Conservation (phyloP, 1,140 invertebrate species). For the Mylabris phalerata region DNA sequence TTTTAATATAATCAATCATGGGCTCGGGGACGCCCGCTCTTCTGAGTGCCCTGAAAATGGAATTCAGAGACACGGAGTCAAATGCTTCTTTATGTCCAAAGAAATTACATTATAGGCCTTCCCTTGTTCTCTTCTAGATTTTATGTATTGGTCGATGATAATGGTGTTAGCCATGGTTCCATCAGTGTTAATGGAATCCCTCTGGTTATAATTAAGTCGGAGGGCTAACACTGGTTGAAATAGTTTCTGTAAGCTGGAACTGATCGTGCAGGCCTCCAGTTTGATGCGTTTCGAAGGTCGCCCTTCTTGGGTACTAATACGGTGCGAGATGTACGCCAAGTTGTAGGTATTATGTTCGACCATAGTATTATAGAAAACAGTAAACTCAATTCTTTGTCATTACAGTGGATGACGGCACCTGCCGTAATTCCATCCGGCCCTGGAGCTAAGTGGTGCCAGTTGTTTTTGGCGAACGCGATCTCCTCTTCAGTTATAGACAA, state of each 20-base stretch:
- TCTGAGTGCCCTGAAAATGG: too few species aligned
- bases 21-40: too few species aligned
- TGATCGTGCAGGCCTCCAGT: background rate
- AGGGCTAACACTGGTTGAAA: background rate
- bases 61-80: too few species aligned
- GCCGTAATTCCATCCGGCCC: slow-evolving; percentile 8
- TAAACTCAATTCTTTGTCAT: too few species aligned
- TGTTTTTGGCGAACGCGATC: background rate
- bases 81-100: too few species aligned
- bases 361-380: too few species aligned
- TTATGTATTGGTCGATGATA: too few species aligned
- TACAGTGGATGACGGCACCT: too few species aligned
- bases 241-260: slow-evolving; percentile 3
- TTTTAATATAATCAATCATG: too few species aligned
- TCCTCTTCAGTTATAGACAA: background rate
- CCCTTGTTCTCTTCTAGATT: too few species aligned
- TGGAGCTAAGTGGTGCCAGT: slow-evolving; percentile 5
- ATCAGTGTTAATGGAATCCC: slow-evolving; percentile 13
- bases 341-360: too few species aligned
- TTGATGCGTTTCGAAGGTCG: background rate
- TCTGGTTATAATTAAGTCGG: slow-evolving; percentile 1
- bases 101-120: too few species aligned
- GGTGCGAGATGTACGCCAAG: background rate
- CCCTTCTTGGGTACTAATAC: slow-evolving; percentile 21
- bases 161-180: background rate